Evolutionary conservation across 2,888 invertebrate species (phyloP).

Genomic region (Hecatera dysodea): DNA sequence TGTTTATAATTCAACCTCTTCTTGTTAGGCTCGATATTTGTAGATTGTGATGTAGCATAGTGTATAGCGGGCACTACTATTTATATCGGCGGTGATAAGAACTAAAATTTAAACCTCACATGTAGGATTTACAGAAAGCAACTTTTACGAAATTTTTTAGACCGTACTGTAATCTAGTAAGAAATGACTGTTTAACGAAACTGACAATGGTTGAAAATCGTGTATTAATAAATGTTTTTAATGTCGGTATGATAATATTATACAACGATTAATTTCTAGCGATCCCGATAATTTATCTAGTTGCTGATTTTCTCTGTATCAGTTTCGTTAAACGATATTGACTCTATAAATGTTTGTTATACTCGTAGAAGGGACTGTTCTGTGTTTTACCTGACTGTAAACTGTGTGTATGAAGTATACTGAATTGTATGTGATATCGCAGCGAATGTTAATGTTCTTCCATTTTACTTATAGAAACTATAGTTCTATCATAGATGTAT

Average conservation of each 20-base stretch:
- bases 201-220: constrained; percentile 5
- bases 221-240: background rate
- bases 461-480: constrained; percentile 15
- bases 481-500: constrained; percentile 21
- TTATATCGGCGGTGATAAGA: background rate
- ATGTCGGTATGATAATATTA: background rate
- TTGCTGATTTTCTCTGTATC: background rate
- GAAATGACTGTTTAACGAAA: constrained; percentile 23
- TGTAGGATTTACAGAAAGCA: constrained; percentile 1
- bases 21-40: background rate
- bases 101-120: constrained; percentile 22
- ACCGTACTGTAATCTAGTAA: constrained; percentile 18
- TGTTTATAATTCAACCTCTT: background rate
- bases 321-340: constrained; percentile 13
- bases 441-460: constrained; percentile 38
- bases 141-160: background rate
- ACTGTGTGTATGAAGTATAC: constrained; percentile 37
- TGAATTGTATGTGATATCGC: constrained; percentile 51
- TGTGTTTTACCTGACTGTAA: constrained; percentile 31
- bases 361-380: constrained; percentile 12
- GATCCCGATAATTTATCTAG: too few species aligned
- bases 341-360: background rate
- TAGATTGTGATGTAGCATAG: background rate
- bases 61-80: background rate
- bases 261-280: background rate